Conservation (phyloP, 2,113 vertebrate genomes). For the Gobiocypris rarus region DNA sequence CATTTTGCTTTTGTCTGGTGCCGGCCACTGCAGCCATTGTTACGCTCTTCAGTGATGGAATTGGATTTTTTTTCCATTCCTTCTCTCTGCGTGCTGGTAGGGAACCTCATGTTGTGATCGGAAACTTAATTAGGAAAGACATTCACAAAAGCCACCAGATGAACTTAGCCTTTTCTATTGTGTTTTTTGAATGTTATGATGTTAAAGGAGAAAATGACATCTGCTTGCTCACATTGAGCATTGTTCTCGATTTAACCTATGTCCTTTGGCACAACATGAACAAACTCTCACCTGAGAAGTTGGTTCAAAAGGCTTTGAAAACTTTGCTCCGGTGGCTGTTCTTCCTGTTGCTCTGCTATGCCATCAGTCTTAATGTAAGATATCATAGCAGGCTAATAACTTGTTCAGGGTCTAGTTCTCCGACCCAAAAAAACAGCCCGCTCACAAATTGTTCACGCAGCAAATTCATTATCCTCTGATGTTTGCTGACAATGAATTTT, state of each 20-base stretch:
- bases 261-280: background rate
- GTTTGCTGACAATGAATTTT: slow-evolving; percentile 61
- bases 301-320: slow-evolving; percentile 10
- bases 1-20: slow-evolving; percentile 57
- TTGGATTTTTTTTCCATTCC: slow-evolving; percentile 53
- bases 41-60: slow-evolving; percentile 55
- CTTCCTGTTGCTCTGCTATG: background rate
- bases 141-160: slow-evolving; percentile 49
- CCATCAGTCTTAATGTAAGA: slow-evolving; percentile 49
- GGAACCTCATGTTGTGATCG: slow-evolving; percentile 55
- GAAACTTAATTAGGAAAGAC: slow-evolving; percentile 60
- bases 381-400: slow-evolving; percentile 54
- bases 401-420: slow-evolving; percentile 45
- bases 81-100: slow-evolving; percentile 27
- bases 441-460: slow-evolving; percentile 52
- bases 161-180: slow-evolving; percentile 34
- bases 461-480: slow-evolving; percentile 58
- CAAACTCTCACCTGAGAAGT: slow-evolving; percentile 10
- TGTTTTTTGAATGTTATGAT: slow-evolving; percentile 11
- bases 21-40: slow-evolving; percentile 51
- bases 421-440: slow-evolving; percentile 44
- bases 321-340: background rate
- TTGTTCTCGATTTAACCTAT: background rate
- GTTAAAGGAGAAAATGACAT: slow-evolving; percentile 32
- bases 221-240: background rate